A percentile compares a stretch with the other conserved stretches of the same genome.
phyloP scores from a whole-genome alignment of 2,113 vertebrate species.

The Chlorocebus sabaeus region DNA sequence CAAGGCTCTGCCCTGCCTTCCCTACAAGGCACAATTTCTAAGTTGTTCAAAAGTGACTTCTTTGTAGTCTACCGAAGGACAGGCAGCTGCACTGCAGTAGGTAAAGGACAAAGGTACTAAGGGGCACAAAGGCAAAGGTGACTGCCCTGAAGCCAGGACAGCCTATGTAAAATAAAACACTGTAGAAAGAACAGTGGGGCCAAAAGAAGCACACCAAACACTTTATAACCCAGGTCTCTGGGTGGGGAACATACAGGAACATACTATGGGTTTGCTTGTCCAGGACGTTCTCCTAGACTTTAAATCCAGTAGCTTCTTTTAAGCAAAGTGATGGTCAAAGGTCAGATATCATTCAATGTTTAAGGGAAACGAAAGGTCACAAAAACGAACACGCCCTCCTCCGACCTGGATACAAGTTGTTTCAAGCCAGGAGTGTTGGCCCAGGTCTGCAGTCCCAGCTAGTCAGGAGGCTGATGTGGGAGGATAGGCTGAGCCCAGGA shows the following conservation, averaged over 20 bases:
- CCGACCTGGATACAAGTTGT: accelerated
- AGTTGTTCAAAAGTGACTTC: not conserved
- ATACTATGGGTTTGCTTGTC: accelerated
- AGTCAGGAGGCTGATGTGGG: no score
- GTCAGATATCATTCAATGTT: not conserved
- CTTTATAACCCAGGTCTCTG: accelerated
- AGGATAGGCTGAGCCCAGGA: no score
- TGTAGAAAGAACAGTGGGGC: not conserved
- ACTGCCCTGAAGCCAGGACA: not conserved
- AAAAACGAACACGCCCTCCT: accelerated
- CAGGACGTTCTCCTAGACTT: not conserved
- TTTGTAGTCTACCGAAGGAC: not conserved
- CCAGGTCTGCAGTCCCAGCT: no score
- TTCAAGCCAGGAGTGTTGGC: no score
- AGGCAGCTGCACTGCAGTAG: not conserved
- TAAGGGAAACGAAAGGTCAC: not conserved
- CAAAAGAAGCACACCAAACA: accelerated
- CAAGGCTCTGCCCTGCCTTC: not conserved
- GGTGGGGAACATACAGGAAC: not conserved
- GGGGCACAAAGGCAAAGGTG: not conserved
- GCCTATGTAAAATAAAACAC: not conserved
- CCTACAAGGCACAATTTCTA: no score
- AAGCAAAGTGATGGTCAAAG: not conserved
- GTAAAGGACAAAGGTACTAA: not conserved
- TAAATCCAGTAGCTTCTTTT: not conserved